Evolutionary conservation across 2,888 invertebrate species (phyloP), one percentile per base, ranked within the genome.

Genomic region (Tipula unca): DNA sequence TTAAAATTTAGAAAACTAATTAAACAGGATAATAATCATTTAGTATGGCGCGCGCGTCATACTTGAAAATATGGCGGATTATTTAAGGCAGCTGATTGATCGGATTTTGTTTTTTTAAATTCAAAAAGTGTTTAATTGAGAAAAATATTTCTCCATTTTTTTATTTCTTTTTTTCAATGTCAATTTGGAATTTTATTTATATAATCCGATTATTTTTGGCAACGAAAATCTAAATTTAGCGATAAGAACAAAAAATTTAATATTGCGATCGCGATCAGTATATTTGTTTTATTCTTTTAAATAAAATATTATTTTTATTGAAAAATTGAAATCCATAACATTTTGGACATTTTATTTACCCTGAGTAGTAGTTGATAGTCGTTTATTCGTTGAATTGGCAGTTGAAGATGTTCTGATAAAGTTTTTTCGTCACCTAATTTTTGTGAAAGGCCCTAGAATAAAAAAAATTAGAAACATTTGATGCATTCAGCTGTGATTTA

Each of bases 341-440:
- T 48, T 48, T 48, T n/a, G 20, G n/a, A 54, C 10, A 69, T 13
- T 25, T 17, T 83, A 83, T 91, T 91, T 91, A 97, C 98, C 96
- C 97, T 97, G 88, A 98, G 93, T 87, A 98, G 94, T 89, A 97
- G 95, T 92, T 98, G 97, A 91, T 98, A 98, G 93, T 98, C 97
- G 94, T 97, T 97, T 91, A 98, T 97, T 90, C 98, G 94, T 93
- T 98, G 97, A 90, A 97, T 96, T 88, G 98, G 97, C 89, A 98
- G 94, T 92, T 97, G 96, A 88, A 98, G 93, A 92, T 98, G 97
- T 91, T 98, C 98, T 89, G 95, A 93, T 89, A 97, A 93, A 88
- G 94, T 95, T 92, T 97, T 97, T 91, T 97, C 97, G 94, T 97
- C 97, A 89, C 95, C 94, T 89, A 96, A 94, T 90, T 94, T 94